phyloP scores from a whole-genome alignment of 2,888 invertebrate species.

The Hypolimnas misippus region DNA sequence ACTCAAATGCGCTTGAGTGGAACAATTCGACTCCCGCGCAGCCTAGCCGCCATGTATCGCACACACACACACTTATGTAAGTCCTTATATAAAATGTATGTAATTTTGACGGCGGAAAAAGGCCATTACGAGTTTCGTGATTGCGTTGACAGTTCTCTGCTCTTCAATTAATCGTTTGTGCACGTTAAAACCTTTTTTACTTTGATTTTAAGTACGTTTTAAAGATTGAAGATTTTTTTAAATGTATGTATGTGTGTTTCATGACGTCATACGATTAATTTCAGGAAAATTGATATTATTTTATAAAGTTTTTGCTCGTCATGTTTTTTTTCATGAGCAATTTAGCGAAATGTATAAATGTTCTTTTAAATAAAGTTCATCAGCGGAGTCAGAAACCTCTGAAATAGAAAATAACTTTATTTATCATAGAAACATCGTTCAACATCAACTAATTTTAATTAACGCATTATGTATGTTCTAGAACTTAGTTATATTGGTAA shows the following conservation, averaged over 20 bases:
- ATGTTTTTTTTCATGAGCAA: background rate
- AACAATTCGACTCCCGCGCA: conserved; percentile 75
- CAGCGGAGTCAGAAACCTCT: background rate
- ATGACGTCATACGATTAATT: conserved; percentile 2
- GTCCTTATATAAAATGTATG: conserved; percentile 71
- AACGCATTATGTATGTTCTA: too few relatives aligned
- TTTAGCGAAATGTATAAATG: background rate
- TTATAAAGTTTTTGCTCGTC: conserved; percentile 2
- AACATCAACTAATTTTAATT: too few relatives aligned
- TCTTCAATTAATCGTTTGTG: conserved; percentile 34
- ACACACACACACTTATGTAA: conserved; percentile 62
- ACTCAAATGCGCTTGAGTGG: conserved; percentile 82
- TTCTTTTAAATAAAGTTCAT: background rate
- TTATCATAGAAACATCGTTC: too few relatives aligned
- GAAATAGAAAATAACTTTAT: too few relatives aligned
- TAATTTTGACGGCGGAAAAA: conserved; percentile 72
- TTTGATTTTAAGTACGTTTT: background rate
- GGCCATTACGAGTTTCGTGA: conserved; percentile 64
- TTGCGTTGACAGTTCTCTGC: conserved; percentile 50
- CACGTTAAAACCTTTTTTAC: conserved; percentile 15
- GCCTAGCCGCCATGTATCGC: conserved; percentile 49
- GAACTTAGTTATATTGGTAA: too few relatives aligned
- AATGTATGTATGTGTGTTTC: background rate
- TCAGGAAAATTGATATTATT: conserved; percentile 1
- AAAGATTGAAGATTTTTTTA: background rate